Conservation (phyloP, 2,797 vertebrate genomes). For the Spinibarbus caldwelli region DNA sequence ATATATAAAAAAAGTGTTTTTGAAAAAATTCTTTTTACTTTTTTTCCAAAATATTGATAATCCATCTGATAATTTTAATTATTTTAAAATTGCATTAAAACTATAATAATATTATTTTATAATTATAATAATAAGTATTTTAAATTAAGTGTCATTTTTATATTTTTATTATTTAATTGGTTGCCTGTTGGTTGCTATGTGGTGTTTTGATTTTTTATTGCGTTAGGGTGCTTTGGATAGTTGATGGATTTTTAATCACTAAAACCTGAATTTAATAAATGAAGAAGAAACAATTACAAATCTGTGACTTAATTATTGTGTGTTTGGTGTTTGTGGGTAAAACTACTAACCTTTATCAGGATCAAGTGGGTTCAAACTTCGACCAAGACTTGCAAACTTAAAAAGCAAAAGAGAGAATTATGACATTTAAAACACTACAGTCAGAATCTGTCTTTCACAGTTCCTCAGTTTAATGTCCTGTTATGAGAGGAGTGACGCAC, state of each 20-base stretch:
- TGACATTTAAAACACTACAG: neutral
- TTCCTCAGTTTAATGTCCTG: conserved; percentile 29
- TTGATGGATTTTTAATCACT: neutral
- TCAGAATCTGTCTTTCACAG: too few species aligned
- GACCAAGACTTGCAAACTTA: conserved; percentile 90
- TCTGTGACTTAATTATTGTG: neutral
- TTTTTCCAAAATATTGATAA: too few species aligned
- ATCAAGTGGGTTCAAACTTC: conserved; percentile 87
- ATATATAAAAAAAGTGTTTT: too few species aligned
- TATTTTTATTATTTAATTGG: too few species aligned
- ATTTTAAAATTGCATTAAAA: too few species aligned
- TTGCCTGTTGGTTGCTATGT: neutral
- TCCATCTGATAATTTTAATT: too few species aligned
- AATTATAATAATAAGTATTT: neutral
- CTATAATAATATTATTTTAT: too few species aligned
- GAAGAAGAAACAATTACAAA: neutral
- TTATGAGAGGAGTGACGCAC: neutral
- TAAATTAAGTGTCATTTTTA: neutral
- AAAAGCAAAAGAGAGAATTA: conserved; percentile 33
- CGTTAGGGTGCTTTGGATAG: neutral
- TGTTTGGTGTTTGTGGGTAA: neutral
- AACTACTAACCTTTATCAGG: conserved; percentile 87
- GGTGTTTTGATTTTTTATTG: neutral
- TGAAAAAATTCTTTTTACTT: too few species aligned
- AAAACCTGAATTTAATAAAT: neutral